Evolutionary conservation across 2,888 invertebrate genomes (phyloP).

Genomic region (Aethes cnicana): DNA sequence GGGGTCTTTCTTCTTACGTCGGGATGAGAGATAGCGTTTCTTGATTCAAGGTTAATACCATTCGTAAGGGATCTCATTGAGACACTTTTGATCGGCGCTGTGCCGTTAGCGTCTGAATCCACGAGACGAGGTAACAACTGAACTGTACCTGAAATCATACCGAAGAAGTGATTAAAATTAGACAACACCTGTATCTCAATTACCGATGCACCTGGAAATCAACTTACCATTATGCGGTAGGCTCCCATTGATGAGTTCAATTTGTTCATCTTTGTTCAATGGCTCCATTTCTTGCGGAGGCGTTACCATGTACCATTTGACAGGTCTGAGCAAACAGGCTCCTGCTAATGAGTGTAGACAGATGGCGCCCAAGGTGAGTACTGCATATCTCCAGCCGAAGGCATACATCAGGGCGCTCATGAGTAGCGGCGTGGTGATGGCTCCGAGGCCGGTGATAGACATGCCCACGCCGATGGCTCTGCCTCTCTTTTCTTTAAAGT

Average conservation of each 20-base stretch:
- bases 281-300: constrained; percentile 62
- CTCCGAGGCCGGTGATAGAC: constrained; percentile 85
- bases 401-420: constrained; percentile 79
- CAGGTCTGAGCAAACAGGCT: constrained; percentile 84
- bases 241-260: constrained; percentile 61
- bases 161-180: background rate
- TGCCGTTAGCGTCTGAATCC: constrained; percentile 48
- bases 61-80: constrained; percentile 67
- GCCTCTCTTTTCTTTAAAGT: constrained; percentile 83
- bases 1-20: constrained; percentile 58
- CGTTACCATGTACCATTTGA: constrained; percentile 84
- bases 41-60: constrained; percentile 53
- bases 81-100: constrained; percentile 56
- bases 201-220: too few relatives aligned
- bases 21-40: constrained; percentile 71
- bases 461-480: constrained; percentile 84
- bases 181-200: too few relatives aligned
- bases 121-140: constrained; percentile 48
- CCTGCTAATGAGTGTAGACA: constrained; percentile 84
- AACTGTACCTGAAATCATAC: constrained; percentile 45
- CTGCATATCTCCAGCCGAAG: constrained; percentile 84
- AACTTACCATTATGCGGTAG: constrained; percentile 50
- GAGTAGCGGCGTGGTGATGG: constrained; percentile 85
- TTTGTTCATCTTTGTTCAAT: constrained; percentile 53
- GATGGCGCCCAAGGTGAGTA: constrained; percentile 83